Base-by-base conservation (phyloP, 2,888 invertebrate species). In the Mythimna pallens region DNA sequence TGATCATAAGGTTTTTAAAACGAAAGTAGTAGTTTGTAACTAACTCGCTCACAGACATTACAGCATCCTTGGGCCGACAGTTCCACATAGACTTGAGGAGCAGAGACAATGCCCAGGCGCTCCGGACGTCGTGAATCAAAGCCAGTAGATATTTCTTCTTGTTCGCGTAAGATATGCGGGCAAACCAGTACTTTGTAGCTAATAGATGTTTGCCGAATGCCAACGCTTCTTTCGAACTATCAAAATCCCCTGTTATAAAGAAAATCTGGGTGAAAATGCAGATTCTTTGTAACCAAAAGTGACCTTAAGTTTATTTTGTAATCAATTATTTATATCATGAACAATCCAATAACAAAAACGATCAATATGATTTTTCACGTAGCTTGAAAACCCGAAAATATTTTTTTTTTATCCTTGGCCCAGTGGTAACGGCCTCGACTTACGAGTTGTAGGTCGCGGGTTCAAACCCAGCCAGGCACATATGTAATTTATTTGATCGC, bases 71-170 rank as follows among this genome's bases (percentile, higher is more conserved):
- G 2, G 93, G 92, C 0, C 93, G 90, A 75, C 94, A 94, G 73
- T 93, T 95, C 96, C 96, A 96, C 67, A 95, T 90, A 2, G 93
- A 93, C 70, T 95, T 95, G n/a, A 96, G 87, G 0, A 96, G 81
- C n/a, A 94, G 78, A 0, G 95, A 94, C 0, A 96, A 79, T 0
- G 94, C 81, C 93, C 94, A 94, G 0, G 91, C 92, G 66, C 93
- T 94, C 1, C 86, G 84, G 0, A 95, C 87, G 22, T 94, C 93
- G 30, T 92, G 87, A 47, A 96, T 66, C 22, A 96, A 83, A 3
- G 91, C 89, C 5, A 94, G 64, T 2, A 94, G 43, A 75, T 92
- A 95, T 8, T 88, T 86, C 73, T 94, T 94, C 83, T 96, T 96
- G 78, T 94, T 95, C 0, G 89, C 86, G 82, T 90, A 92, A 0